Evolutionary conservation across 2,797 vertebrate genomes (phyloP).

Genomic region (Melanotaenia maccullochi): DNA sequence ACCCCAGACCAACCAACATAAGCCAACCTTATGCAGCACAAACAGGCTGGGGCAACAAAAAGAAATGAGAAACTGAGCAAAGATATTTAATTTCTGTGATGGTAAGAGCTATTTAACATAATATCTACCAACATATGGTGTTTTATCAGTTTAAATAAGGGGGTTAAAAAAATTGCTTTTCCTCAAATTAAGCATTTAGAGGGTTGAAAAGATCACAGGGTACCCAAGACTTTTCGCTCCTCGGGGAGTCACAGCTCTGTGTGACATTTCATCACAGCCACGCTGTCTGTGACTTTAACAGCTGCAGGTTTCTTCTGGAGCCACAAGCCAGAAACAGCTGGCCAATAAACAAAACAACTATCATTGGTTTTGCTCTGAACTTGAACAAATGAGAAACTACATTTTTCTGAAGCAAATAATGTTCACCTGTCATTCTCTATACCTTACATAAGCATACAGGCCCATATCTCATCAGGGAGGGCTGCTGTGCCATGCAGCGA

Average conservation of each 20-base stretch:
- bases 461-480: neutral
- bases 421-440: neutral
- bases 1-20: neutral
- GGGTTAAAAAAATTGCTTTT: neutral
- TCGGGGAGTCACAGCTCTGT: neutral
- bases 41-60: neutral
- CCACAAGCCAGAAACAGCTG: neutral
- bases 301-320: neutral
- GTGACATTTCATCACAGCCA: neutral
- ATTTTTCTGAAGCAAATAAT: neutral
- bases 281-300: neutral
- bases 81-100: neutral
- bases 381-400: too few species aligned
- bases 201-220: neutral
- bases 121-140: neutral
- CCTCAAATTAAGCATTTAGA: neutral
- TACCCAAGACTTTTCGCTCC: constrained; percentile 2
- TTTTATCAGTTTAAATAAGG: neutral
- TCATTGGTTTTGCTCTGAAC: neutral
- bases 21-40: neutral
- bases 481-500: constrained; percentile 1
- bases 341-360: too few species aligned
- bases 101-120: neutral
- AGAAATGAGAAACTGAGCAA: neutral
- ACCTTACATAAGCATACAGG: neutral